Conservation (phyloP, 35 echinoderm and acorn worm species). For the Ophiothrix spiculata region DNA sequence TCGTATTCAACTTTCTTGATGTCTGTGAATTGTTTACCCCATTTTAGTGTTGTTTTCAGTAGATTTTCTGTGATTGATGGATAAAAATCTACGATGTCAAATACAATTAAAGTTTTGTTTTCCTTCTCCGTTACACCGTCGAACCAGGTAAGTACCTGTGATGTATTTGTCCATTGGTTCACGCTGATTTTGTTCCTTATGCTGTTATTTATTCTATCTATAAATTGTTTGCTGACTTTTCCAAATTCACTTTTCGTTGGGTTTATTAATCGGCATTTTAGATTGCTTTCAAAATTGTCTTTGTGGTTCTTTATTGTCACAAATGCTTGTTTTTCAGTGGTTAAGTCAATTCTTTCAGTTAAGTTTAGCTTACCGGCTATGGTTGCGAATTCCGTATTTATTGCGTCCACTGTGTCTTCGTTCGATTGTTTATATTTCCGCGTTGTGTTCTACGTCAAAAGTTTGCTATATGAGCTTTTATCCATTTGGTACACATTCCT, state of each 20-base stretch:
- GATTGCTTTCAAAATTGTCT: conserved; percentile 42
- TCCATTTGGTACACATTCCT: too few species aligned
- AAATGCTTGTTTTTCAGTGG: conserved; percentile 22
- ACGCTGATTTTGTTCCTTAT: not conserved
- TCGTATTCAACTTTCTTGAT: conserved; percentile 5
- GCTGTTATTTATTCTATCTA: conserved; percentile 25
- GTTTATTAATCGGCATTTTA: conserved; percentile 54
- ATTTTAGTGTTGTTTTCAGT: conserved; percentile 11
- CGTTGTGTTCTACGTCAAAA: too few species aligned
- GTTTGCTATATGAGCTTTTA: too few species aligned
- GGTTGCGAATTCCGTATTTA: not conserved
- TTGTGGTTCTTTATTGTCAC: conserved; percentile 45
- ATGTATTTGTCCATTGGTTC: conserved; percentile 54
- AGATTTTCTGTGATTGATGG: conserved; percentile 34
- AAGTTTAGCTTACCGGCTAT: not conserved
- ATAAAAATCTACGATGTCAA: conserved; percentile 54
- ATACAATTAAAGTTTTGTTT: conserved; percentile 22
- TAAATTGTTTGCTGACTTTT: conserved; percentile 26
- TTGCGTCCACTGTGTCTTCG: too few species aligned
- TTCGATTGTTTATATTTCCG: too few species aligned
- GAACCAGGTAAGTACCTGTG: conserved; percentile 31
- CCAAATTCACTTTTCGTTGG: conserved; percentile 45
- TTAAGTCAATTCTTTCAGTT: conserved; percentile 20
- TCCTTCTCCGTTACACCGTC: not conserved
- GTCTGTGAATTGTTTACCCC: conserved; percentile 33